Base-by-base conservation (phyloP, 35 echinoderm and acorn worm species). In the Amphiura filiformis region DNA sequence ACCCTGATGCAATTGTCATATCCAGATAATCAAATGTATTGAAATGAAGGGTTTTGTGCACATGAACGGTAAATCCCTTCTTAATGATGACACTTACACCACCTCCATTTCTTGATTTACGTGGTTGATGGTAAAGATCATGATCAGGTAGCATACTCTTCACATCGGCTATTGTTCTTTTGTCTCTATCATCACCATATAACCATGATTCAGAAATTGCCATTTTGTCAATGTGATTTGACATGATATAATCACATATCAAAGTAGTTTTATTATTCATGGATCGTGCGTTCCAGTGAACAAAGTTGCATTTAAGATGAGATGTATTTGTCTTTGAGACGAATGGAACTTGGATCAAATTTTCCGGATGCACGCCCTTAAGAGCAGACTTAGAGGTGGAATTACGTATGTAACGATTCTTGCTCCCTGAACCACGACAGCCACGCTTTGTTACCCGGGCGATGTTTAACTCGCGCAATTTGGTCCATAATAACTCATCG, bases 251-350 rank as follows among this genome's bases (percentile, higher is more conserved):
- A 70, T 70, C 61, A n/a, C 61, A 70, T 15, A 70, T 70, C 11
- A 70, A n/a, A 1, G 61, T 70, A 3, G 61, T 70, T 70, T 70
- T 70, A 30, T 70, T 70, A 30, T 70, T 70, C 4, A 70, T 70
- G 15, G 61, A 70, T 30, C 26, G 61, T 70, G 61, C 61, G 26
- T 70, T 70, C 61, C 61, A 70, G 1, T 13, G 2, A 1, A 30
- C 15, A 70, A 70, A 70, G 61, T 70, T 70, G 61, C 61, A 70
- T 70, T 70, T 70, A 11, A 70, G 61, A 70, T 70, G 61, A 70
- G 61, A 70, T 26, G 15, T 15, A 3, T 30, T 70, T 2, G 11
- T 70, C 4, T 30, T 70, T 70, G 61, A 70, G 26, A 30, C 26
- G 26, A 18, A 70, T 18, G 61, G 44, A 26, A 70, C 28, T 15